Evolutionary conservation across 1,140 invertebrate genomes (phyloP), one percentile per base, ranked within the genome.

Genomic region (Vanessa tameamea): DNA sequence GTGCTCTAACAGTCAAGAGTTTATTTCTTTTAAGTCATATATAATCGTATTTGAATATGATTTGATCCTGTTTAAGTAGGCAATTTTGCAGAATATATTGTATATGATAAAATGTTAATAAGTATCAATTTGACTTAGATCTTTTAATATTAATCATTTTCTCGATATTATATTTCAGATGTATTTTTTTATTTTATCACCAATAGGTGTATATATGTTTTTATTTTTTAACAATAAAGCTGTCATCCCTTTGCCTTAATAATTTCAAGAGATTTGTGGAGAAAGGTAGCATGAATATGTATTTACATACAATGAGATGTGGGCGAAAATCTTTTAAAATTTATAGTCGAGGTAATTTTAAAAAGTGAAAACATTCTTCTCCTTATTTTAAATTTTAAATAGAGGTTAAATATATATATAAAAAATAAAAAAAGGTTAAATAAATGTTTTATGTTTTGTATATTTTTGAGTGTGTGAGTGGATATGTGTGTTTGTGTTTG

Each of bases 241-340:
- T 50, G n/a, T n/a, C 1, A 16, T 55, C 6, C 16, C n/a, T 55
- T 55, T 13, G n/a, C 55, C 26, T 57, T 57, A 26, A 65, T 47
- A 20, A 47, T 47, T 47, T 63, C 48, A 13, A 9, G 53, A 61
- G 47, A 73, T 67, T 63, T 61, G 48, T 67, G 72, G 65, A 57
- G 37, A 67, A 67, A 61, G 31, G 53, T 59, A 67, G 59, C 20
- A 69, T 73, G 69, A 75, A 70, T 67, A 70, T 50, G 1, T 73
- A 76, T 78, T 78, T 76, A 73, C 77, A 78, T 76, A 76, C 77
- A 76, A 78, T 78, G 70, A 70, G 23, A 55, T 13, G 73, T 75
- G 68, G 73, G 73, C 73, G 73, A 47, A 23, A 65, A n/a, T n/a
- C n/a, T n/a, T n/a, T n/a, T 9, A 43, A 3, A 43, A 9, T 9